Evolutionary conservation across 2,113 vertebrate species (phyloP), one percentile per base, ranked within the genome.

Genomic region (Marcusenius ussheri): DNA sequence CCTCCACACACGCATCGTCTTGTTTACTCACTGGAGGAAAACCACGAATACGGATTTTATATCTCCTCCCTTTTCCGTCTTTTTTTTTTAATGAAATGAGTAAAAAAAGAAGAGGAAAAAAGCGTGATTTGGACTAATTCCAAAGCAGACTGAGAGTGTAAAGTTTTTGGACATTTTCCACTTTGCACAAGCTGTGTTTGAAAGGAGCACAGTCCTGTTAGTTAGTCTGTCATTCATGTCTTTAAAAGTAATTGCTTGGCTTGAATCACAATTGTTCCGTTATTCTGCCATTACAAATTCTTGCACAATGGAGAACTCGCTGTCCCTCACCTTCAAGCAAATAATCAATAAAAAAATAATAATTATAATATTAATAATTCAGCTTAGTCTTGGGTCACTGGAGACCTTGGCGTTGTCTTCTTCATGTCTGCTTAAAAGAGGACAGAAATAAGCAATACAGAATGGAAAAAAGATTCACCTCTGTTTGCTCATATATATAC

Each of bases 401-500:
- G 93, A 93, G 93, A 92, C 91, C 89, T 86, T 49, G 77, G 56
- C 87, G 88, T 88, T 62, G 51, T 88, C 91, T 93, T 93, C 95
- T 95, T 95, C 93, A 94, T 95, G 93, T 93, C 89, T 91, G 92
- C 92, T 94, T 95, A 92, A 94, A 95, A 95, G 91, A 91, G 91
- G 91, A 46, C 88, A 91, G 91, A 93, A 91, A 91, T 91, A 91
- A 93, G 91, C 92, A 88, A 88, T 93, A 93, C 91, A 92, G 91
- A 92, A 92, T 93, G 91, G 96, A 95, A 96, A 97, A 96, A 95
- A 93, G 91, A 93, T 96, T 95, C n/a, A 95, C 95, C 96, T 96
- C 94, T 97, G 94, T 97, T 97, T 97, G 95, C 96, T 97, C 96
- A 97, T 97, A 96, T 95, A 95, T 96, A 94, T 95, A 95, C 96